phyloP scores from a whole-genome alignment of 1,140 invertebrate genomes.

The Camponotus floridanus region DNA sequence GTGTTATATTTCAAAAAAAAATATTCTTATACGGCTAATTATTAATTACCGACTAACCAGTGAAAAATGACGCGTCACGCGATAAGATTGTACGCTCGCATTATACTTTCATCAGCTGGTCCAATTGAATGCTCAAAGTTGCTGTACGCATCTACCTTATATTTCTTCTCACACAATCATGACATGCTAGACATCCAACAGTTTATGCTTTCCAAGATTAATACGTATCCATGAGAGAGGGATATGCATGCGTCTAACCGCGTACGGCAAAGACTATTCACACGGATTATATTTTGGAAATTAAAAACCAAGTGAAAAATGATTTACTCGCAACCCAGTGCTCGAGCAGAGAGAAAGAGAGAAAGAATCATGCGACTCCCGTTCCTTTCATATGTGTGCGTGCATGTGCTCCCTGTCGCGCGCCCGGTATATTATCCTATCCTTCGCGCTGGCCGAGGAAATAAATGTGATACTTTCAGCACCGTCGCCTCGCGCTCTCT shows the following conservation, averaged over 20 bases:
- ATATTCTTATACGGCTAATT: not conserved
- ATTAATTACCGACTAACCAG: not conserved
- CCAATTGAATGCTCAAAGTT: not conserved
- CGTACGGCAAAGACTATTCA: constrained; percentile 4
- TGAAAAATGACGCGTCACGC: not conserved
- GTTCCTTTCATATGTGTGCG: constrained; percentile 56
- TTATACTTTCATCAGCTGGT: constrained; percentile 4
- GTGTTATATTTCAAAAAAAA: too few species aligned
- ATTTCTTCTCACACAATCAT: not conserved
- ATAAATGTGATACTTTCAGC: constrained; percentile 81
- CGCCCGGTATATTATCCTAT: constrained; percentile 43
- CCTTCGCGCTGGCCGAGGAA: constrained; percentile 61
- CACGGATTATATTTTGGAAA: constrained; percentile 32
- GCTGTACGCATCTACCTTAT: not conserved
- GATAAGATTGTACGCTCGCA: not conserved
- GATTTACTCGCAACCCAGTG: constrained; percentile 16
- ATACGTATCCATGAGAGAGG: constrained; percentile 4
- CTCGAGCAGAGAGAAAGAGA: too few species aligned
- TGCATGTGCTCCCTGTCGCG: constrained; percentile 74
- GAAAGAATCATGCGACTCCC: constrained; percentile 15
- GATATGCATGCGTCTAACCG: not conserved
- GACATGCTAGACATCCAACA: not conserved
- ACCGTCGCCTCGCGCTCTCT: constrained; percentile 71
- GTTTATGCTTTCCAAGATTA: constrained; percentile 19
- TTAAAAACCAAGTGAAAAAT: constrained; percentile 61